These are phyloP conservation scores for Dendronephthya gigantea DNA, from an alignment of 64 coral and sea anemone species.

Conservation along the genomic window DNA sequence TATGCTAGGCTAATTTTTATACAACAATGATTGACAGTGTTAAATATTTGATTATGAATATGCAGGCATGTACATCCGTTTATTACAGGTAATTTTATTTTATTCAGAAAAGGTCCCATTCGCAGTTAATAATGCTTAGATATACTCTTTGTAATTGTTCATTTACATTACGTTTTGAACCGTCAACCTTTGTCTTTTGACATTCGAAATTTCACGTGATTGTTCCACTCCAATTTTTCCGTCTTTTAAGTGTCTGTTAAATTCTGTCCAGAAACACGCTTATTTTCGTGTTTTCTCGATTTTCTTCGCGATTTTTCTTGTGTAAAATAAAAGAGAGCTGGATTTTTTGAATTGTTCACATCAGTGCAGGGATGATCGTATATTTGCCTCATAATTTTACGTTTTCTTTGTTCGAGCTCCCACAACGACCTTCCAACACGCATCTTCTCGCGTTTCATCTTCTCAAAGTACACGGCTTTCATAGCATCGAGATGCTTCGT, in stretches of 20 bases:
- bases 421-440: not conserved
- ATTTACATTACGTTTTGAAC: too few species aligned
- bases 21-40: too few species aligned
- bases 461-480: not conserved
- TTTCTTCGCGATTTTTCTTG: not conserved
- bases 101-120: too few species aligned
- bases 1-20: too few species aligned
- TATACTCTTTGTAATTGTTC: too few species aligned
- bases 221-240: not conserved
- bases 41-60: too few species aligned
- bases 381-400: not conserved
- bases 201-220: too few species aligned
- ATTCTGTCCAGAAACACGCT: not conserved
- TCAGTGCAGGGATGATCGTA: not conserved
- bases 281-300: not conserved
- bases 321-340: slow-evolving; percentile 7
- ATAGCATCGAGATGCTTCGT: slow-evolving; percentile 3
- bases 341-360: not conserved
- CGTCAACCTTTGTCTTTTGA: too few species aligned
- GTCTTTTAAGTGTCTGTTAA: not conserved
- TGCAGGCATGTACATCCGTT: too few species aligned
- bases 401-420: slow-evolving; percentile 2
- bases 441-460: not conserved
- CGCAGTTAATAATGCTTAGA: too few species aligned
- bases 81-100: too few species aligned